Evolutionary conservation across 2,888 invertebrate genomes (phyloP), one percentile per base, ranked within the genome.

Genomic region (Idaea aversata): DNA sequence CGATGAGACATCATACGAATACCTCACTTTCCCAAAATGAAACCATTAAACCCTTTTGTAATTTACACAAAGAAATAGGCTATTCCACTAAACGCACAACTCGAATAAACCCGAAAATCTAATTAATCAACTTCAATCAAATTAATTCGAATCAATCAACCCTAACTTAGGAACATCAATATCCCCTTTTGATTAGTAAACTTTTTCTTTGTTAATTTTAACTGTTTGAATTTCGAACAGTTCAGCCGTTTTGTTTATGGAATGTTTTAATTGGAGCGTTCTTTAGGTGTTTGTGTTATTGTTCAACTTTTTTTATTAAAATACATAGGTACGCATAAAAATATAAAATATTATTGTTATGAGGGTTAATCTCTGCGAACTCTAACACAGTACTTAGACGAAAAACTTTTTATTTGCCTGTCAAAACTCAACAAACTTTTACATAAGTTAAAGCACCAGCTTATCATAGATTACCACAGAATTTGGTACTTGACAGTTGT

Each of bases 171-270:
- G 73, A 81, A 78, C 79, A 77, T 81, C 85, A 81, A 86, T 85
- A 86, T 67, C 78, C 84, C 25, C 80, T 77, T 82, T 86, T 84
- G 85, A 86, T 85, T 86, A 84, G 65, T 79, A 81, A 87, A 86
- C 79, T 83, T 85, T 75, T 77, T 72, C 65, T 67, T 66, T 64
- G 38, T 70, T 72, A 72, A 70, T 69, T 63, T 71, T 66, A 68
- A 70, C 69, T 70, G 70, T 70, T 73, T 68, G 71, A 72, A 74
- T 74, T 72, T 68, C 67, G 64, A 67, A 64, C 60, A 60, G 47
- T 63, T 65, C 65, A 61, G 63, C 69, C 65, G 34, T 63, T 67
- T 67, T 69, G 63, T 69, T 70, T 62, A 63, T 59, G 66, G 61
- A 70, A 65, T 69, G 64, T 67, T 67, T 65, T 65, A 63, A 59